Evolutionary conservation across 2,888 invertebrate genomes (phyloP).

Genomic region (Chalcis sispes): DNA sequence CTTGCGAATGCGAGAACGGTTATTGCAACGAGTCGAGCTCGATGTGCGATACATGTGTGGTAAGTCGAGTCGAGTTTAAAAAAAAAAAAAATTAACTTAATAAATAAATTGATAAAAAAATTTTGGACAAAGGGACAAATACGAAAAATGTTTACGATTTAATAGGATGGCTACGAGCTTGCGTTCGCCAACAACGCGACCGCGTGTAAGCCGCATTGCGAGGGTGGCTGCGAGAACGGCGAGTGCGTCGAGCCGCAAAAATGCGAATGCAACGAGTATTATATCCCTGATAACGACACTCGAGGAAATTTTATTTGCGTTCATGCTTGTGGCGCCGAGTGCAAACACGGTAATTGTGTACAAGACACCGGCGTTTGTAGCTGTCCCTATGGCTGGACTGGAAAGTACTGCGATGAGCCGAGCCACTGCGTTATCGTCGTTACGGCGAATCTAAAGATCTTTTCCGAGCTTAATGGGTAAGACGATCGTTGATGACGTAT

Average conservation of each 20-base stretch:
- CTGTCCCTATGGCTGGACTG: slow-evolving; percentile 66
- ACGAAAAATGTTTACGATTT: slow-evolving; percentile 3
- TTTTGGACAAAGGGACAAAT: no score
- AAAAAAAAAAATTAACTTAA: background rate
- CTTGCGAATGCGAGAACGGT: slow-evolving; percentile 70
- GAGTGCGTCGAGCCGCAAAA: slow-evolving; percentile 67
- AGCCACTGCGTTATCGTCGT: slow-evolving; percentile 56
- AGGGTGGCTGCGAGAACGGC: slow-evolving; percentile 76
- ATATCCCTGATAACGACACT: slow-evolving; percentile 55
- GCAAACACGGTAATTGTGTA: slow-evolving; percentile 56
- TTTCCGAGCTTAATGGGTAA: slow-evolving; percentile 35
- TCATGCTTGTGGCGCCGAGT: slow-evolving; percentile 52
- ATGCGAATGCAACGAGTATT: slow-evolving; percentile 68
- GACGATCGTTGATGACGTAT: background rate
- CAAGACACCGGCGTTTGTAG: slow-evolving; percentile 47
- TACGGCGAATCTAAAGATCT: slow-evolving; percentile 5
- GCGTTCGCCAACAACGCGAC: slow-evolving; percentile 61
- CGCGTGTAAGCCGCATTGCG: slow-evolving; percentile 81
- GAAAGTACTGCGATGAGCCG: slow-evolving; percentile 61
- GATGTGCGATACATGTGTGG: slow-evolving; percentile 54
- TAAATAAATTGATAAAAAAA: background rate
- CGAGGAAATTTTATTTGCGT: slow-evolving; percentile 50
- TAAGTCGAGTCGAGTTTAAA: slow-evolving; percentile 13
- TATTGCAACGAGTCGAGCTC: slow-evolving; percentile 51
- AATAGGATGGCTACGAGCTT: slow-evolving; percentile 65